phyloP scores from a whole-genome alignment of 1,140 invertebrate species.

The Laodelphax striatellus region DNA sequence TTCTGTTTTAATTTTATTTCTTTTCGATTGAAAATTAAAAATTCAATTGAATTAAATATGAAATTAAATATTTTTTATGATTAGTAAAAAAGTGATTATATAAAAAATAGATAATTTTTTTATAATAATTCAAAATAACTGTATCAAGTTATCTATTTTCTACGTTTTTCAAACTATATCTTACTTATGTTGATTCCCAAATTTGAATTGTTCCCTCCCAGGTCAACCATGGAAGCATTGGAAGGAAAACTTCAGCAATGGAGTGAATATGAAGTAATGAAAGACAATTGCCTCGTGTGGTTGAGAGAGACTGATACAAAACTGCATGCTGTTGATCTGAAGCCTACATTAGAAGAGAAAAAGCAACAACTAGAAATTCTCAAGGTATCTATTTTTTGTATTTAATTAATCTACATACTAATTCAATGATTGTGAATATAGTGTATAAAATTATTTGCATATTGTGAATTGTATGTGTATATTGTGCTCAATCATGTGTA shows the following conservation, averaged over 20 bases:
- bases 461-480: too few relatives aligned
- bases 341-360: conserved; percentile 71
- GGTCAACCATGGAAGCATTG: conserved; percentile 58
- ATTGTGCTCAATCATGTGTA: too few relatives aligned
- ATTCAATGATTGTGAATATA: background rate
- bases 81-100: background rate
- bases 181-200: too few relatives aligned
- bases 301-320: conserved; percentile 77
- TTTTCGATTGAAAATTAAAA: too few relatives aligned
- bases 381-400: conserved; percentile 29
- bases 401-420: background rate
- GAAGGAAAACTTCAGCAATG: conserved; percentile 78
- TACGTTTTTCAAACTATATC: too few relatives aligned
- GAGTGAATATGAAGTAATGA: conserved; percentile 81
- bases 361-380: conserved; percentile 70
- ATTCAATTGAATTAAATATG: too few relatives aligned
- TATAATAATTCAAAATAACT: too few relatives aligned
- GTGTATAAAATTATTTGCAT: too few relatives aligned
- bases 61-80: too few relatives aligned
- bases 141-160: too few relatives aligned
- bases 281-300: conserved; percentile 78
- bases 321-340: conserved; percentile 79
- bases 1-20: background rate
- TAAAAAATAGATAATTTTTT: background rate
- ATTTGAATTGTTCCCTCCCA: conserved; percentile 12